These are phyloP conservation scores for Halcyon chelicuti DNA, from an alignment of 2,797 vertebrate species.

Conservation along the genomic window DNA sequence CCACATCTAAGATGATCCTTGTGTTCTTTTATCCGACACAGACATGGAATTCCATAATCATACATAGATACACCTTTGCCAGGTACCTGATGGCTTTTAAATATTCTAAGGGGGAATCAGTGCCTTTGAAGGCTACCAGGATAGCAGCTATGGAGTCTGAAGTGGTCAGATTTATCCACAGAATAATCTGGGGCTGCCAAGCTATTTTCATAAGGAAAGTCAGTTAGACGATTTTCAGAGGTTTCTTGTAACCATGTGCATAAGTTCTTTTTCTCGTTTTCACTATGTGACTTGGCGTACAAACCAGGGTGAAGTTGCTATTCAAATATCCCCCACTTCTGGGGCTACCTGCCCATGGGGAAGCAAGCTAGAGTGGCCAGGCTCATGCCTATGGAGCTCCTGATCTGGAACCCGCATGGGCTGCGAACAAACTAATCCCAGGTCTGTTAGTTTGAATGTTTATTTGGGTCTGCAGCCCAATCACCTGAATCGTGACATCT, in stretches of 20 bases:
- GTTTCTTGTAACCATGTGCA: background rate
- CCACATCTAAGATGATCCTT: background rate
- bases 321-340: background rate
- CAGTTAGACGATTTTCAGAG: background rate
- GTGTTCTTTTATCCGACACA: background rate
- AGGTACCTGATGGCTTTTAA: background rate
- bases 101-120: background rate
- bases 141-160: background rate
- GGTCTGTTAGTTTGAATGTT: background rate
- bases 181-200: background rate
- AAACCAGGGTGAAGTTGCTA: background rate
- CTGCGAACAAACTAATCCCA: background rate
- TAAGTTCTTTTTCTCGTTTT: background rate
- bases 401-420: rapidly evolving
- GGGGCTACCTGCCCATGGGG: rapidly evolving
- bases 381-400: rapidly evolving
- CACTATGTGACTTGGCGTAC: rapidly evolving
- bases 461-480: background rate
- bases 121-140: background rate
- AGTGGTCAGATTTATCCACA: background rate
- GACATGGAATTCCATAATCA: background rate
- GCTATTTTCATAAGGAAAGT: background rate
- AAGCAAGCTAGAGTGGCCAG: background rate
- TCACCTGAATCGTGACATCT: rapidly evolving
- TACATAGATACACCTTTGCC: background rate